Conservation (phyloP, 1,140 invertebrate genomes). For the Apis laboriosa region DNA sequence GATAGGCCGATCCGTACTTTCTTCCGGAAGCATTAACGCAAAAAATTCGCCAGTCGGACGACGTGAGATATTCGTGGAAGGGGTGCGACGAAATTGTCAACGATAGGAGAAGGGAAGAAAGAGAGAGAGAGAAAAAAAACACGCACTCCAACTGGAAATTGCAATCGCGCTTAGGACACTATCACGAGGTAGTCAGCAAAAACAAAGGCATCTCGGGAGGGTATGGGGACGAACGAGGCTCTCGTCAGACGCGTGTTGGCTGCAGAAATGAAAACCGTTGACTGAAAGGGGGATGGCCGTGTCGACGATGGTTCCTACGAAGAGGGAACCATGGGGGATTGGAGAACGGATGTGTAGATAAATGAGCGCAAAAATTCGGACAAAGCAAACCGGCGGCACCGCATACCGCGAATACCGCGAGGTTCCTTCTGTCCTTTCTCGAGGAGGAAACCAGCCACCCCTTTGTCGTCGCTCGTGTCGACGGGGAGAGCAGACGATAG, state of each 20-base stretch:
- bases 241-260: slow-evolving; percentile 49
- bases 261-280: slow-evolving; percentile 63
- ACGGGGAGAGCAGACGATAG: slow-evolving; percentile 9
- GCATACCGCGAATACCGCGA: slow-evolving; percentile 69
- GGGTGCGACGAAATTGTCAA: slow-evolving; percentile 5
- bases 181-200: slow-evolving; percentile 57
- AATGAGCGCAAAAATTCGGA: slow-evolving; percentile 75
- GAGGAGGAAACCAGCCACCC: slow-evolving; percentile 25
- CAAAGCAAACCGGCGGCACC: slow-evolving; percentile 69
- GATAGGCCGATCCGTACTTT: slow-evolving; percentile 26
- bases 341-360: slow-evolving; percentile 64
- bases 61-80: background rate
- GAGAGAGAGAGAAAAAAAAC: slow-evolving; percentile 1
- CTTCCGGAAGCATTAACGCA: slow-evolving; percentile 32
- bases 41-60: slow-evolving; percentile 53
- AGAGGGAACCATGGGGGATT: slow-evolving; percentile 33
- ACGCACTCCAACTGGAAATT: slow-evolving; percentile 56
- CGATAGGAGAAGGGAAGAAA: background rate
- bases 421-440: slow-evolving; percentile 44
- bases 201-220: slow-evolving; percentile 59
- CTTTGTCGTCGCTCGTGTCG: background rate
- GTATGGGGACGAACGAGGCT: slow-evolving; percentile 36
- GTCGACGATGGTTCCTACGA: slow-evolving; percentile 30
- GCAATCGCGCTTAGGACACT: slow-evolving; percentile 66
- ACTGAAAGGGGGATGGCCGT: slow-evolving; percentile 34